Evolutionary conservation across 2,797 vertebrate genomes (phyloP), one percentile per base, ranked within the genome.

Genomic region (Philypnodon macrostomus): DNA sequence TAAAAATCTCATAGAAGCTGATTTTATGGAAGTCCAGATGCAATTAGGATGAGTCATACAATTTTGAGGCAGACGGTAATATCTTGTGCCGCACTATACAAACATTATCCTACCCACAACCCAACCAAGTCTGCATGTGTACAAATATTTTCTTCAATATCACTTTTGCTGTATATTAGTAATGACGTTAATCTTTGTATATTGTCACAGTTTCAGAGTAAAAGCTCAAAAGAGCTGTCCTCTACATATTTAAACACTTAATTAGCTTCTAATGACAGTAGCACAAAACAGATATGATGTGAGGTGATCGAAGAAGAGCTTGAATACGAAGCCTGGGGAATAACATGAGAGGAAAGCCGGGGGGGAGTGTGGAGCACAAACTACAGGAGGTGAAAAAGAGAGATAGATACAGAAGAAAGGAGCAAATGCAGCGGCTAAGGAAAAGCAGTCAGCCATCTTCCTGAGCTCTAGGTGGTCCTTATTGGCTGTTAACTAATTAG

Each of bases 21-120:
- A 79, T 75, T 70, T 72, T 67, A 69, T 63, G 75, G 63, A 52
- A 35, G 59, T 75, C 66, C 45, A 64, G 71, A 71, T 58, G 63
- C 59, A 59, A 54, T 45, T 70, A 66, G 73, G 75, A 82, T 86
- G 85, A 90, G 77, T 88, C 84, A 84, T 72, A 65, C 67, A 53
- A 60, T 63, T 78, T 38, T 29, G 73, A 77, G 65, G 63, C 79
- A 75, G 80, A 71, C 59, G 51, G 57, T 68, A 36, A 50, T 40
- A 66, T 57, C 80, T 75, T 77, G 68, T 81, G 75, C 71, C 5
- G 62, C 80, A 68, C 69, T 63, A 63, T 67, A 63, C 66, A 83
- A 73, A 72, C 57, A 71, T 75, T 72, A 63, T 41, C 42, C 47
- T 46, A 52, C 54, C 58, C 16, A 8, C 32, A 58, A 51, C 69